Conservation (phyloP, 2,113 vertebrate species). For the Python bivittatus region DNA sequence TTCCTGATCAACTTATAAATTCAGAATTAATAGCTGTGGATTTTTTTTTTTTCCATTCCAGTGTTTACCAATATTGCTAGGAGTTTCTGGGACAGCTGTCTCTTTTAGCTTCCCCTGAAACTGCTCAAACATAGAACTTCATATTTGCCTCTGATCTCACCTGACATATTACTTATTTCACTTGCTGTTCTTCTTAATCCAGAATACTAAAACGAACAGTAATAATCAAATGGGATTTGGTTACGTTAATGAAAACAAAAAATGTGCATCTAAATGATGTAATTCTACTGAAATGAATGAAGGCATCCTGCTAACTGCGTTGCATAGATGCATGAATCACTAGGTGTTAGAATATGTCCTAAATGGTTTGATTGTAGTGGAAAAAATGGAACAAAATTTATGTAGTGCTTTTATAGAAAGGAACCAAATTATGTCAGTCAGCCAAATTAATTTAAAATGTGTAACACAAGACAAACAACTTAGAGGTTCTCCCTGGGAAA, state of each 20-base stretch:
- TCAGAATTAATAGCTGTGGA: background rate
- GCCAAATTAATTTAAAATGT: background rate
- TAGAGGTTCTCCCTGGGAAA: conserved; percentile 17
- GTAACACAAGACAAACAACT: conserved; percentile 2
- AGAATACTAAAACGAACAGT: background rate
- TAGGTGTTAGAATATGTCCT: background rate
- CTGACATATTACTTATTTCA: background rate
- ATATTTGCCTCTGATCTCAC: background rate
- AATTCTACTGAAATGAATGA: background rate
- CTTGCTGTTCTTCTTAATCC: background rate
- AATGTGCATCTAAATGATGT: background rate
- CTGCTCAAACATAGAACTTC: background rate
- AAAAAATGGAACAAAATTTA: background rate
- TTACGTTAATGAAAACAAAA: background rate
- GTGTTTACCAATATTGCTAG: background rate
- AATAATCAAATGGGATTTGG: background rate
- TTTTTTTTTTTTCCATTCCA: background rate
- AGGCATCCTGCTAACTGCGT: background rate
- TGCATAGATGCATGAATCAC: background rate
- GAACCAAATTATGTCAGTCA: background rate
- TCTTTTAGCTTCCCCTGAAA: background rate
- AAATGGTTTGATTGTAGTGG: background rate
- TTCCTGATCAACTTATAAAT: background rate
- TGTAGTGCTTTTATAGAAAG: background rate
- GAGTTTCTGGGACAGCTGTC: background rate